Base-by-base conservation (phyloP, 2,797 vertebrate species). In the Myotis planiceps region DNA sequence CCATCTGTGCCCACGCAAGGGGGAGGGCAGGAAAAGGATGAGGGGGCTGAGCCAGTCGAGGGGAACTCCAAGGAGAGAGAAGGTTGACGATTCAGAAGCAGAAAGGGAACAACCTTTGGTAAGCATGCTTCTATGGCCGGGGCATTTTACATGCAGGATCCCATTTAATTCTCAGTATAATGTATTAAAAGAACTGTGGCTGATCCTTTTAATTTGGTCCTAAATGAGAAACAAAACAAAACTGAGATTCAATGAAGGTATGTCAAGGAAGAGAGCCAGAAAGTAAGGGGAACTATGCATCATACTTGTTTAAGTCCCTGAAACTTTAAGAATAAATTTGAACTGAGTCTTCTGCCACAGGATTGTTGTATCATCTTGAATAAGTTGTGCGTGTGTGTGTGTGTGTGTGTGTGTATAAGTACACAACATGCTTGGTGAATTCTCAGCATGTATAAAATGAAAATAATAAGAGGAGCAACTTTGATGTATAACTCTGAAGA, bases 1-100 rank as follows among this genome's bases (percentile, higher is more conserved):
- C 53, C 45, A 49, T 96, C 90, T 93, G 72, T 88, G 90, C 23
- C 82, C 82, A 94, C 63, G 63, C n/a, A 88, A 81, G 21, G 19
- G 55, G 25, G 37, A 98, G 78, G 9, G 15, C 37, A 89, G 93
- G 37, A 45, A 66, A 51, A 15, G 7, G 60, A 72, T 39, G 10
- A 25, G 66, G 87, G 49, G 23, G n/a, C 15, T 27, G 66, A 55
- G n/a, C 55, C 19, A 60, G 80, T 19, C 5, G 37, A 92, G 18
- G 25, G 71, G 88, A 95, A 76, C 69, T 58, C 65, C 15, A 91
- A 93, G 63, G 88, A 95, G 82, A 72, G 37, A 81, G 68, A 27
- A 93, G 55, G 18, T 3, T 79, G 55, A 23, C 51, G 39, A 60
- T 23, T 92, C 37, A 86, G 18, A 65, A 55, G 9, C n/a, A n/a